Conservation (phyloP, 1,140 invertebrate genomes). For the Antheraea mylitta region DNA sequence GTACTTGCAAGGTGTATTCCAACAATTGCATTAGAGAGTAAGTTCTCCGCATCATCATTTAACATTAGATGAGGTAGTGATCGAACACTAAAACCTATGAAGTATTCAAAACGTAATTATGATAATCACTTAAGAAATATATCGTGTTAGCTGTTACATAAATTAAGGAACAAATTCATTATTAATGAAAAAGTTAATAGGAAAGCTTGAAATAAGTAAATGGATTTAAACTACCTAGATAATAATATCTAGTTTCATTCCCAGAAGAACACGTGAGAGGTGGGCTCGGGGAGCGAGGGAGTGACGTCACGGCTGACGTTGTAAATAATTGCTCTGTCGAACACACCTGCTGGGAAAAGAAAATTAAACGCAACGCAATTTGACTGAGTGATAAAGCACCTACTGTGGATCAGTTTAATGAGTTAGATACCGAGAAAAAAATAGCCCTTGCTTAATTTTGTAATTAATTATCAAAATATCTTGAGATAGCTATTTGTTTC, state of each 20-base stretch:
- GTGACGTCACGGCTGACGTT: conserved; percentile 69
- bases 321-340: conserved; percentile 79
- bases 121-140: too few species aligned
- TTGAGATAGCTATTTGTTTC: conserved; percentile 1
- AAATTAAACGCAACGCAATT: conserved; percentile 79
- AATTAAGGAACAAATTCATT: too few species aligned
- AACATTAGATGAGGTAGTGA: too few species aligned
- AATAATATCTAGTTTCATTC: conserved; percentile 55
- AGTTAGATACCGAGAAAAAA: conserved; percentile 68
- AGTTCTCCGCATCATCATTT: too few species aligned
- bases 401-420: conserved; percentile 74
- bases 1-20: too few species aligned
- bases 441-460: conserved; percentile 66
- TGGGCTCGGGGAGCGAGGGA: conserved; percentile 35
- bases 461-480: conserved; percentile 46
- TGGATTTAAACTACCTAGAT: conserved; percentile 60
- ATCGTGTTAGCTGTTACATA: too few species aligned
- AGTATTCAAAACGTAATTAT: too few species aligned
- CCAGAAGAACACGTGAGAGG: conserved; percentile 41
- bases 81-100: too few species aligned
- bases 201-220: conserved; percentile 47
- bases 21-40: too few species aligned
- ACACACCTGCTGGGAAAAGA: conserved; percentile 77
- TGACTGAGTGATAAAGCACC: conserved; percentile 78
- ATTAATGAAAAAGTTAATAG: conserved; percentile 14